These are phyloP conservation scores for Pachycephala philippinensis DNA, from an alignment of 2,113 vertebrate species.

Conservation along the genomic window DNA sequence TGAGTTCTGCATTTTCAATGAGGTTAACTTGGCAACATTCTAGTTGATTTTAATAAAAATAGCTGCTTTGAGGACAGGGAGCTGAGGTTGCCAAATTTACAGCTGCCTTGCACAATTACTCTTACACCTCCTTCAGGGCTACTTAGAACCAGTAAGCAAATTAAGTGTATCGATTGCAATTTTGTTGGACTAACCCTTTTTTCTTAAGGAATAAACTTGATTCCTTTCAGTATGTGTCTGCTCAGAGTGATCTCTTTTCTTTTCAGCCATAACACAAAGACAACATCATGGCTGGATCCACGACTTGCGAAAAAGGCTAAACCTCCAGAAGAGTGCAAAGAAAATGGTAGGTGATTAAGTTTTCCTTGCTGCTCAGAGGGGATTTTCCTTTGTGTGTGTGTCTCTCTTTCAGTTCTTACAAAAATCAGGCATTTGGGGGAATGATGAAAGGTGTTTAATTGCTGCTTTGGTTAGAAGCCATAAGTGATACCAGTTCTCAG, in stretches of 20 bases:
- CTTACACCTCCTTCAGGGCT: slow-evolving; percentile 82
- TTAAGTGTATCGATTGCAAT: slow-evolving; percentile 92
- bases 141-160: slow-evolving; percentile 91
- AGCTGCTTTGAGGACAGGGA: slow-evolving; percentile 82
- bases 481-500: slow-evolving; percentile 64
- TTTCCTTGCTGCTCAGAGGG: slow-evolving; percentile 58
- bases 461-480: slow-evolving; percentile 61
- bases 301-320: slow-evolving; percentile 98
- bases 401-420: slow-evolving; percentile 30
- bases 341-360: slow-evolving; percentile 91
- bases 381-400: slow-evolving; percentile 54
- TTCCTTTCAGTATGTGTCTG: slow-evolving; percentile 79
- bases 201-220: slow-evolving; percentile 78
- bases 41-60: slow-evolving; percentile 87
- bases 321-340: slow-evolving; percentile 98
- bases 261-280: slow-evolving; percentile 99
- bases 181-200: slow-evolving; percentile 82
- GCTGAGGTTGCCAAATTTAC: slow-evolving; percentile 84
- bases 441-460: slow-evolving; percentile 62
- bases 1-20: slow-evolving; percentile 82
- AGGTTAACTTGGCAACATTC: slow-evolving; percentile 81
- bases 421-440: slow-evolving; percentile 50
- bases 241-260: slow-evolving; percentile 84
- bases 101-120: slow-evolving; percentile 81
- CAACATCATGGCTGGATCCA: slow-evolving; percentile 99